Evolutionary conservation across 2,113 vertebrate genomes (phyloP).

Genomic region (Apodemus speciosus): DNA sequence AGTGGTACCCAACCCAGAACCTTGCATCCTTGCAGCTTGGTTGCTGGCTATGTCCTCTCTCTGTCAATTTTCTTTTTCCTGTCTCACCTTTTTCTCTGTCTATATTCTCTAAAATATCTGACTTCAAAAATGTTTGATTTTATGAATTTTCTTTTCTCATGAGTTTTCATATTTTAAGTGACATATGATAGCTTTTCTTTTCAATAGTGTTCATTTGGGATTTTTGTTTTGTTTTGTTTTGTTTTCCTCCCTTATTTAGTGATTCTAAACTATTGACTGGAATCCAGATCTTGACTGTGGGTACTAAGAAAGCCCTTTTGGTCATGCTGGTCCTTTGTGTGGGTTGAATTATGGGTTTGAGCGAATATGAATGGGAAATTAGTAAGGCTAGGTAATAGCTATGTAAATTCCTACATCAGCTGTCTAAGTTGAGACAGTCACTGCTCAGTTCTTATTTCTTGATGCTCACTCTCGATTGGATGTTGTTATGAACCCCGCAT

Average conservation of each 20-base stretch:
- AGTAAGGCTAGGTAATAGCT: not conserved
- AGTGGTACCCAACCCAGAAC: not conserved
- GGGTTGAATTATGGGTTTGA: not conserved
- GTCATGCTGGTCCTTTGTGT: not conserved
- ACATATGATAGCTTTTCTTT: not conserved
- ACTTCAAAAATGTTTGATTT: not conserved
- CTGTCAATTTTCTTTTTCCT: not conserved
- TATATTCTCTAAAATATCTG: constrained; percentile 10
- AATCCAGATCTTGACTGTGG: constrained; percentile 16
- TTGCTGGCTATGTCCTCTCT: not conserved
- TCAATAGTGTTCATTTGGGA: not conserved
- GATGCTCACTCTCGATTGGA: not conserved
- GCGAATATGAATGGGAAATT: not conserved
- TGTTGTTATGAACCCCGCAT: not conserved
- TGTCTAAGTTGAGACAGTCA: constrained; percentile 18
- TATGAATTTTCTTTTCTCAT: constrained; percentile 5
- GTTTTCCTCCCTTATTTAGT: not conserved
- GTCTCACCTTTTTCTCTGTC: not conserved
- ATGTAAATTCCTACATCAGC: not conserved
- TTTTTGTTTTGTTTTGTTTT: too few relatives aligned
- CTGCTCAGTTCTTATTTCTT: not conserved
- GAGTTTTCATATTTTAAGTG: constrained; percentile 17
- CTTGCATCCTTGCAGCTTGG: not conserved
- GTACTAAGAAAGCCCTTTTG: constrained; percentile 1
- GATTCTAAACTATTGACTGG: not conserved